Conservation (phyloP, 1,140 invertebrate genomes). For the Globodera rostochiensis region DNA sequence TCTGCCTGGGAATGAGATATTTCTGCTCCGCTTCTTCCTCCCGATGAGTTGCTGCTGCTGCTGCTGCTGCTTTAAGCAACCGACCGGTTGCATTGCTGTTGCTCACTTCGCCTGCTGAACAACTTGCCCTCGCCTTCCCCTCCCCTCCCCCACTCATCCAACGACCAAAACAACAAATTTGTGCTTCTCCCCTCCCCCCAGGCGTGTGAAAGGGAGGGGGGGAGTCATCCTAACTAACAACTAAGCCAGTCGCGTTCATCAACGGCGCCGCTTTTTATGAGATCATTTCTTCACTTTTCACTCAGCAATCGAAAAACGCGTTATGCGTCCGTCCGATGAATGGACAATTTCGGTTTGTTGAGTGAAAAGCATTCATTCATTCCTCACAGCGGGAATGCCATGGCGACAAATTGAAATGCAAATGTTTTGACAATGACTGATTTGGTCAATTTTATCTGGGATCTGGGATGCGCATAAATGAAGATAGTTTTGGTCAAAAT, state of each 20-base stretch:
- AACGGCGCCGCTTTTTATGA: background rate
- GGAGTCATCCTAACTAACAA: too few species aligned
- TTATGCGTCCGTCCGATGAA: background rate
- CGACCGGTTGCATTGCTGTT: background rate
- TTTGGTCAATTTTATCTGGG: too few species aligned
- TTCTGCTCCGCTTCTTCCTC: background rate
- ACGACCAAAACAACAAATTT: background rate
- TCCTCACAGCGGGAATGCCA: too few species aligned
- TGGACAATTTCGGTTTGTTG: background rate
- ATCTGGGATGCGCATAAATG: too few species aligned
- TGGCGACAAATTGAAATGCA: too few species aligned
- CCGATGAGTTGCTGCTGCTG: background rate
- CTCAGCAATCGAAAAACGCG: background rate
- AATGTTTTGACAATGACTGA: too few species aligned
- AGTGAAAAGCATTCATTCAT: background rate
- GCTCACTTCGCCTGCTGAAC: background rate
- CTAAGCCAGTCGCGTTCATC: background rate
- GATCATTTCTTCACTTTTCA: background rate
- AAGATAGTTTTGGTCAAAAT: too few species aligned
- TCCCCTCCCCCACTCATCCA: background rate
- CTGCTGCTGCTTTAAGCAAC: background rate
- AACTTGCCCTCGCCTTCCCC: background rate
- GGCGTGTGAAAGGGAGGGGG: background rate
- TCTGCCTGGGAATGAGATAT: background rate
- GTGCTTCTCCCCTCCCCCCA: too few species aligned